Base-by-base conservation (phyloP, 2,113 vertebrate genomes). In the Salvelinus sp. region DNA sequence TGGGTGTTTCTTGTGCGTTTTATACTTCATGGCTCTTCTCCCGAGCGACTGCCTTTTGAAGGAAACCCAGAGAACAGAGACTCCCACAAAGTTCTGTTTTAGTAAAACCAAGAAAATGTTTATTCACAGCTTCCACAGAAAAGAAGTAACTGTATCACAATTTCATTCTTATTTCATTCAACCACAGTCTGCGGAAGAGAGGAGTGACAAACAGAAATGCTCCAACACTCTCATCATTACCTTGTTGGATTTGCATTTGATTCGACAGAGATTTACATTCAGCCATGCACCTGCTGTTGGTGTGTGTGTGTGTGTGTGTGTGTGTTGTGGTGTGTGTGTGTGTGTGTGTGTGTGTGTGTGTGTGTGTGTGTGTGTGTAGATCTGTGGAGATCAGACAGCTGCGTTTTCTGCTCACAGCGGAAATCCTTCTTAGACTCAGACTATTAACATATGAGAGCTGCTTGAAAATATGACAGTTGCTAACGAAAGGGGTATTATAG, bases 91-190 rank as follows among this genome's bases (percentile, higher is more conserved):
- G 20, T 73, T 79, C 2, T 69, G 23, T 77, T 78, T 81, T 76
- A 76, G 68, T 69, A 85, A 84, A 90, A 28, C 72, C 25, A 72
- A 74, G 25, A 60, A 77, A 75, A 77, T 70, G 80, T 77, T 78
- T 84, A 28, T 44, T 9, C 70, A 78, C 72, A 83, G 0, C 4
- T 76, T 82, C 23, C 30, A 70, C 74, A 57, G 48, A 75, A 87
- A 86, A 83, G 77, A 81, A 72, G 69, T 86, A 76, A 74, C 57
- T 77, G 28, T 47, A 3, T 85, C 66, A 80, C 85, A 81, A 62
- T 82, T 81, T 85, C 48, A 54, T 77, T 87, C 72, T 76, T 64
- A 47, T 81, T 85, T 68, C 76, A 70, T 69, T 73, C 75, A 85
- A 74, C 76, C 28, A 20, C 54, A 72, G 64, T 69, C 27, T 3